Percentiles rank a stretch among this genome's conserved stretches.
Conservation (phyloP, 2,888 invertebrate species). For the Odontocerum albicorne region DNA sequence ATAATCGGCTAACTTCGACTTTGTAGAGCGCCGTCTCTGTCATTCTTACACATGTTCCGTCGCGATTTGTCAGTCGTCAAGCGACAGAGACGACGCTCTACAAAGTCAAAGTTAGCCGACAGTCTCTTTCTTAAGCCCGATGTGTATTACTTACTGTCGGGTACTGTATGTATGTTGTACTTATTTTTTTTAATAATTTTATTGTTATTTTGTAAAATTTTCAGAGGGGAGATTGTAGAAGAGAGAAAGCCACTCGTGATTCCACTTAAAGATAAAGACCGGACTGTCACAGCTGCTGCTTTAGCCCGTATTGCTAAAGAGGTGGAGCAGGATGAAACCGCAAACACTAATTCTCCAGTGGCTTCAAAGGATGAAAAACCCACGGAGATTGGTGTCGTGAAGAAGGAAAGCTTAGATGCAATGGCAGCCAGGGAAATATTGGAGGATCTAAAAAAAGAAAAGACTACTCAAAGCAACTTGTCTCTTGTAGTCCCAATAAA, state of each 20-base stretch:
- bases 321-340: slow-evolving; percentile 46
- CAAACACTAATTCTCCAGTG: not conserved
- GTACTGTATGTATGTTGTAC: too few relatives aligned
- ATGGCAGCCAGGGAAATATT: slow-evolving; percentile 74
- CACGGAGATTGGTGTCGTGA: slow-evolving; percentile 38
- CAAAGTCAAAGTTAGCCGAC: too few relatives aligned
- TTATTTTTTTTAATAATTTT: not conserved
- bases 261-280: slow-evolving; percentile 62
- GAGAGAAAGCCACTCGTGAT: slow-evolving; percentile 64
- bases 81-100: too few relatives aligned
- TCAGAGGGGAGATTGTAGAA: slow-evolving; percentile 56
- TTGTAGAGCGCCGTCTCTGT: too few relatives aligned
- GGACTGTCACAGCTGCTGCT: slow-evolving; percentile 54
- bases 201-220: slow-evolving; percentile 39
- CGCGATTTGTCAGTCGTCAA: too few relatives aligned
- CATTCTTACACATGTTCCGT: too few relatives aligned
- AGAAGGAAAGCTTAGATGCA: slow-evolving; percentile 61
- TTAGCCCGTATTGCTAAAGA: slow-evolving; percentile 54
- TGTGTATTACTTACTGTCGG: too few relatives aligned
- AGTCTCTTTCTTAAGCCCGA: too few relatives aligned
- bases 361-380: slow-evolving; percentile 26
- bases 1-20: too few relatives aligned
- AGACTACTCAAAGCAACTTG: slow-evolving; percentile 46
- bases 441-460: slow-evolving; percentile 55
- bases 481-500: slow-evolving; percentile 56